Conservation (phyloP, 2,113 vertebrate species). For the Oostethus manadensis region DNA sequence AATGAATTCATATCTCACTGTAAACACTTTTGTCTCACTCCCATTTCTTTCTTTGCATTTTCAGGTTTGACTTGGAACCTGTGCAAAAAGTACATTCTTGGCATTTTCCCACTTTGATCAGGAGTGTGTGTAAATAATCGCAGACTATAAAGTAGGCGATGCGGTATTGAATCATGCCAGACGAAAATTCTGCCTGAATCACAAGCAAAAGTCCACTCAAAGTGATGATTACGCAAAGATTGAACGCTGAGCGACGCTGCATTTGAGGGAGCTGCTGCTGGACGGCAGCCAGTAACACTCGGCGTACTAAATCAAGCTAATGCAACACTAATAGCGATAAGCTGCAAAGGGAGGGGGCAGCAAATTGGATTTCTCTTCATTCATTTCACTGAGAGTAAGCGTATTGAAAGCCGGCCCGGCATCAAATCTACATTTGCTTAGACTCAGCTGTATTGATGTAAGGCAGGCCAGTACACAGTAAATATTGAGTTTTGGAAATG, state of each 20-base stretch:
- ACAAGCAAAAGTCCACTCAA: background rate
- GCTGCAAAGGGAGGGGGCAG: constrained; percentile 11
- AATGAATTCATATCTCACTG: no score
- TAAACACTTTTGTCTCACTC: no score
- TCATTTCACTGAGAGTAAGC: constrained; percentile 34
- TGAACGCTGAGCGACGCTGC: background rate
- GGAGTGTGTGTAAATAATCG: no score
- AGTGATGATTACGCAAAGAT: constrained; percentile 1
- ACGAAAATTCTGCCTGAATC: no score
- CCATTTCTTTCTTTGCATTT: no score
- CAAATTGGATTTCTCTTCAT: constrained; percentile 46
- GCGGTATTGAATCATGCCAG: no score
- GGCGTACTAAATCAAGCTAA: constrained; percentile 23
- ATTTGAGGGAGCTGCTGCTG: constrained; percentile 16
- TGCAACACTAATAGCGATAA: constrained; percentile 30
- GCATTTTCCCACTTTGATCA: no score
- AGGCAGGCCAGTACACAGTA: constrained; percentile 23
- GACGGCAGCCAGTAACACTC: constrained; percentile 15
- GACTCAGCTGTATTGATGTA: constrained; percentile 43
- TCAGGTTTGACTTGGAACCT: no score
- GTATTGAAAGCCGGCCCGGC: constrained; percentile 34
- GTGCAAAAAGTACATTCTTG: no score
- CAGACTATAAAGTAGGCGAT: no score
- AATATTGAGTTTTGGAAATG: constrained; percentile 46
- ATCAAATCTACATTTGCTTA: constrained; percentile 49